Evolutionary conservation across 2,888 invertebrate genomes (phyloP).

Genomic region (Clostera curtula): DNA sequence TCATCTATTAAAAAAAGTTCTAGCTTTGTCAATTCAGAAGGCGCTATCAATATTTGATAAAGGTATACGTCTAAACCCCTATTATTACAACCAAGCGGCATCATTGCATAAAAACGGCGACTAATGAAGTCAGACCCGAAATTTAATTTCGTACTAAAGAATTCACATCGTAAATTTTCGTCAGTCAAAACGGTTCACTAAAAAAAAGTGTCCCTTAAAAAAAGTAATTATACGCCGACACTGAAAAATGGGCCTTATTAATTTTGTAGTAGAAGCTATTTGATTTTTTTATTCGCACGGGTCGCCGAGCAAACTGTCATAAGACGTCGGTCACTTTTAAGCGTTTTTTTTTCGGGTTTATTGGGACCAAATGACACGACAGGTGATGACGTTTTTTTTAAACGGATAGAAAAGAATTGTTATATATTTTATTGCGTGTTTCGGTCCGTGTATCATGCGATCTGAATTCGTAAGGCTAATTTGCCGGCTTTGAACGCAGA

Average conservation of each 20-base stretch:
- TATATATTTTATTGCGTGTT: slow-evolving; percentile 70
- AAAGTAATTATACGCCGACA: slow-evolving; percentile 11
- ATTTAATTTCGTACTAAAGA: slow-evolving; percentile 61
- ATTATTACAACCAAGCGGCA: slow-evolving; percentile 51
- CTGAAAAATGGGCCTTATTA: slow-evolving; percentile 17
- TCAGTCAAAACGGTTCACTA: slow-evolving; percentile 63
- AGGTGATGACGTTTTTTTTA: slow-evolving; percentile 65
- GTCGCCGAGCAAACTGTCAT: slow-evolving; percentile 39
- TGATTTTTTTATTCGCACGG: slow-evolving; percentile 13
- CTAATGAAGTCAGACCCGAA: slow-evolving; percentile 62
- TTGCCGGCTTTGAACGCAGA: slow-evolving; percentile 56
- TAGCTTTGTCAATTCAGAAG: slow-evolving; percentile 42
- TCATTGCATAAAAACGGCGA: slow-evolving; percentile 43
- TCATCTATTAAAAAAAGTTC: no score
- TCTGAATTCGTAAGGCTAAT: slow-evolving; percentile 50
- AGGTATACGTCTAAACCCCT: slow-evolving; percentile 30
- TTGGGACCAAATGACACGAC: slow-evolving; percentile 74
- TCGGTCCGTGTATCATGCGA: slow-evolving; percentile 45
- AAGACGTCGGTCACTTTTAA: slow-evolving; percentile 60
- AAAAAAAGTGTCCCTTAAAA: slow-evolving; percentile 48
- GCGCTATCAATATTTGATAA: slow-evolving; percentile 42
- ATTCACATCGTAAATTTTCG: slow-evolving; percentile 71
- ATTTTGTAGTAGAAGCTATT: slow-evolving; percentile 6
- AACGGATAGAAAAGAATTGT: slow-evolving; percentile 53
- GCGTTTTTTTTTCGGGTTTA: slow-evolving; percentile 68